A percentile compares a stretch with the other conserved stretches of the same genome.
Evolutionary conservation across 2,113 vertebrate species (phyloP).

Genomic region (Cichladusa arquata): DNA sequence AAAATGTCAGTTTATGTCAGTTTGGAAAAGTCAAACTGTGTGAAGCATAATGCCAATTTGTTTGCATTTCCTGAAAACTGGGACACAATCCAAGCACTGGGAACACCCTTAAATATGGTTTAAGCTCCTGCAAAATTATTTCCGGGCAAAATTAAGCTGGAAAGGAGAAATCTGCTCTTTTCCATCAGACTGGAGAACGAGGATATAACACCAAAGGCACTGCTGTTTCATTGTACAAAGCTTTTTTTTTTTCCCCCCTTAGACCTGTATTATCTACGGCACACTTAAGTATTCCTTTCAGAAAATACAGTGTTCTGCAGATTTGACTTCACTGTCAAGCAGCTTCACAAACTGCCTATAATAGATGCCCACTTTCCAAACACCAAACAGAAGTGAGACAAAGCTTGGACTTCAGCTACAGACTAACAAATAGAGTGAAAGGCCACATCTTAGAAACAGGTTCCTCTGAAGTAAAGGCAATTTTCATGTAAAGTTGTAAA

Average conservation of each 20-base stretch:
- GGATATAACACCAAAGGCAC: not conserved
- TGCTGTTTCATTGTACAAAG: not conserved
- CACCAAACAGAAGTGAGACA: not conserved
- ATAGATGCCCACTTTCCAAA: not conserved
- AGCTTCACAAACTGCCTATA: not conserved
- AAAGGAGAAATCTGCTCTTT: not conserved
- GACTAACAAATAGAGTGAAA: not conserved
- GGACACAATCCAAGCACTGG: not conserved
- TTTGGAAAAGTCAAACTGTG: not conserved
- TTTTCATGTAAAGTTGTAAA: not conserved
- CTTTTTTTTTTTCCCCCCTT: not conserved
- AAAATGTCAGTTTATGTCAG: not conserved
- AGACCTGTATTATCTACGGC: not conserved
- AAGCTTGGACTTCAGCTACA: not conserved
- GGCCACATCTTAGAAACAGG: not conserved
- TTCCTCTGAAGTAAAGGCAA: not conserved
- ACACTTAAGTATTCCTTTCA: not conserved
- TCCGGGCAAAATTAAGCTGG: not conserved
- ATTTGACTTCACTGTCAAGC: not conserved
- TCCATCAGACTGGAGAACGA: not conserved
- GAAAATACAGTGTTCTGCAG: not conserved
- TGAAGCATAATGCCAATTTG: not conserved
- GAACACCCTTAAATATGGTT: not conserved
- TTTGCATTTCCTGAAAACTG: not conserved
- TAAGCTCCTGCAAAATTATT: not conserved